Percentiles rank a stretch among this genome's conserved stretches.
phyloP scores from a whole-genome alignment of 1,140 invertebrate species.

The Atopsyche davidsoni region DNA sequence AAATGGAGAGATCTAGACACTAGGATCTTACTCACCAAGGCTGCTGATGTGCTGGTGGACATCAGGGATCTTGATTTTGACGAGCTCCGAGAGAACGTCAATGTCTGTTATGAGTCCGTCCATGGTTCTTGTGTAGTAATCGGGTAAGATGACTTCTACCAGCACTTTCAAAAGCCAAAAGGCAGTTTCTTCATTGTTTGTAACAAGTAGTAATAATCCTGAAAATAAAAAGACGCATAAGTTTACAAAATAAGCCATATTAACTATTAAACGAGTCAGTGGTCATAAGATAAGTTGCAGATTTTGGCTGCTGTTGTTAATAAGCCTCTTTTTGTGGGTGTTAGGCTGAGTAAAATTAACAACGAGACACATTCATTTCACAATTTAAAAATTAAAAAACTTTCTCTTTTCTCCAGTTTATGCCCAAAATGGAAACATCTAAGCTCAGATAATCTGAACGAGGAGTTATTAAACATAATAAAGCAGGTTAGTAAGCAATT shows the following conservation, averaged over 20 bases:
- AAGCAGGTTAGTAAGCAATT: too few relatives aligned
- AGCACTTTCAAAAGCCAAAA: conserved; percentile 88
- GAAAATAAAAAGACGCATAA: conserved; percentile 19
- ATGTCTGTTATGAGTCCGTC: conserved; percentile 80
- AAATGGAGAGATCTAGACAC: background rate
- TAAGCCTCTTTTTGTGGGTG: too few relatives aligned
- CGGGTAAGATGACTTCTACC: conserved; percentile 79
- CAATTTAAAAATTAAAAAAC: too few relatives aligned
- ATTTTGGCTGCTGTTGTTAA: too few relatives aligned
- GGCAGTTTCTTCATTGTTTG: conserved; percentile 81
- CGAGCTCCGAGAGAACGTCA: conserved; percentile 77
- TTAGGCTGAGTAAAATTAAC: too few relatives aligned
- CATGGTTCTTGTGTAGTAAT: conserved; percentile 86
- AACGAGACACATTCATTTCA: too few relatives aligned
- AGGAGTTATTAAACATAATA: too few relatives aligned
- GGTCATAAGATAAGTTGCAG: background rate
- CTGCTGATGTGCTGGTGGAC: conserved; percentile 72
- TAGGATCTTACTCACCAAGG: conserved; percentile 45
- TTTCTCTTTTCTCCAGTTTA: too few relatives aligned
- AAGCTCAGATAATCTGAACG: too few relatives aligned
- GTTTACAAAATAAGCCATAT: too few relatives aligned
- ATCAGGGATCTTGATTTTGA: conserved; percentile 72
- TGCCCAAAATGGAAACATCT: too few relatives aligned
- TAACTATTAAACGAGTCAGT: too few relatives aligned
- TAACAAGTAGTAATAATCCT: conserved; percentile 76